Base-by-base conservation (phyloP, 2,888 invertebrate species). In the Oscheius sp. region DNA sequence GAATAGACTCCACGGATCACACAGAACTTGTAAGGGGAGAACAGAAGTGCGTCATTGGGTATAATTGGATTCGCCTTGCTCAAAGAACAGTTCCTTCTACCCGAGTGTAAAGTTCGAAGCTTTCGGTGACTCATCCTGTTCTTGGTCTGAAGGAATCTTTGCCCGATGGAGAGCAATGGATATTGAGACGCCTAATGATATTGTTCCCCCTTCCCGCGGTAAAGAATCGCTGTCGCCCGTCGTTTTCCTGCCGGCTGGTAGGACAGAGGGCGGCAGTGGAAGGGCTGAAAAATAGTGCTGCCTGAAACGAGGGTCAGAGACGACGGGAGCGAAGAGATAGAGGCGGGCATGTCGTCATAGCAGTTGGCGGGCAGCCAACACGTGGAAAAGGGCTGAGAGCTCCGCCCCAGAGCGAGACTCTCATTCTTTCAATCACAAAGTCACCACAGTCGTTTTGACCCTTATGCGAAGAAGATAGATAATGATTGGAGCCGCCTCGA, bases 401-500 rank as follows among this genome's bases (percentile, higher is more conserved):
- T 59, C 62, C 73, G 73, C 73, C 73, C 73, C 48, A 37, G 50
- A 65, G 63, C 73, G 63, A 59, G 63, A 21, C 21, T 21, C 73
- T 73, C 73, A 47, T 13, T 65, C 10, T 65, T 48, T 65, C 48
- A 37, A 29, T 35, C 68, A 48, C n/a, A 53, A 53, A 13, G 13
- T 29, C 29, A 53, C 53, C 29, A 4, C 29, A 29, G 29, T 53
- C n/a, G 29, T 11, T 29, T 21, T 50, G 10, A 50, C 50, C 50
- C 10, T 29, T 29, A 53, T 21, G n/a, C 3, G 29, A 13, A 53
- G 29, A 53, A 53, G 13, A 53, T n/a, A 42, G 21, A 68, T 13
- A 13, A 72, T 72, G 71, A 51, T 72, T 11, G 71, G 71, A 65
- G 63, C 72, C 11, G 74, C 76, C 0, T 74, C 75, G 21, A 58